These are phyloP conservation scores for Ia io DNA, from an alignment of 2,113 vertebrate species.

Conservation along the genomic window DNA sequence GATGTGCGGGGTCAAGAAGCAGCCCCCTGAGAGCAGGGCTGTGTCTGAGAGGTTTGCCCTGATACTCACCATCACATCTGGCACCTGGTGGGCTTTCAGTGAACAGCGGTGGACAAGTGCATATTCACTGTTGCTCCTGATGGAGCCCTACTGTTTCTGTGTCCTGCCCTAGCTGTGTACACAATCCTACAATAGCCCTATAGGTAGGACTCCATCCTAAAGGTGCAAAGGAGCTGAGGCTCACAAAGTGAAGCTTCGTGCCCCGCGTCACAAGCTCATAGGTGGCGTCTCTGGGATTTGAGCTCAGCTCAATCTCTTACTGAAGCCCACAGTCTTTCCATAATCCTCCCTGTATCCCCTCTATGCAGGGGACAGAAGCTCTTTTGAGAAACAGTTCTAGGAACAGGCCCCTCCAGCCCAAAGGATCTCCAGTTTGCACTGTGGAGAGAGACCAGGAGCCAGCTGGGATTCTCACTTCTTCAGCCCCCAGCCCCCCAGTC, in stretches of 20 bases:
- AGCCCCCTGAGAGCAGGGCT: neutral
- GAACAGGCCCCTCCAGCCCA: neutral
- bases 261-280: neutral
- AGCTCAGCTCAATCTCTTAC: neutral
- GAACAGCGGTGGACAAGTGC: neutral
- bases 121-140: neutral
- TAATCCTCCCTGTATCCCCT: neutral
- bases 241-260: neutral
- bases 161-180: neutral
- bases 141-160: neutral
- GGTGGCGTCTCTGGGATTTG: neutral
- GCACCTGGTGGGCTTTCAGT: neutral
- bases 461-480: neutral
- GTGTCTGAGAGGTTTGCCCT: neutral
- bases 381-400: neutral
- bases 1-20: neutral
- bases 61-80: neutral
- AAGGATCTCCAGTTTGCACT: neutral
- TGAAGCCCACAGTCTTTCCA: neutral
- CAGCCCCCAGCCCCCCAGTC: accelerated
- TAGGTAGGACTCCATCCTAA: neutral
- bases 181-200: neutral
- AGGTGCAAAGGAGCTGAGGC: neutral
- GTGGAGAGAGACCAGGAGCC: neutral
- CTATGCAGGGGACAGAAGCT: neutral